Conservation (phyloP, 2,888 invertebrate genomes). For the Prosopocoilus inquinatus region DNA sequence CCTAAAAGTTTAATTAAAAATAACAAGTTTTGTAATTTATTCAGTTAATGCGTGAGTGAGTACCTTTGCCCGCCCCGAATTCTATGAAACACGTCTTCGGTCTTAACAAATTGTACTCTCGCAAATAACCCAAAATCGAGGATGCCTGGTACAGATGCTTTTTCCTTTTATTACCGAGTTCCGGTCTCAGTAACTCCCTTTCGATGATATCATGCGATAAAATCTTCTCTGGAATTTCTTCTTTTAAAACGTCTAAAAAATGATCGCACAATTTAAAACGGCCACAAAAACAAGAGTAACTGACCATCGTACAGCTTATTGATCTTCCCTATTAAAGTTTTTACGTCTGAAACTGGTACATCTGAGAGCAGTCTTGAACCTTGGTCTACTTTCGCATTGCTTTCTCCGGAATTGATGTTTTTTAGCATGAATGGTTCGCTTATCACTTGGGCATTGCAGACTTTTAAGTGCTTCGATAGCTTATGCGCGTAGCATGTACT, state of each 20-base stretch:
- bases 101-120: constrained; percentile 58
- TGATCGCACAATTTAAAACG: neutral
- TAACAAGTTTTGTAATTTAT: neutral
- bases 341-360: constrained; percentile 45
- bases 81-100: constrained; percentile 75
- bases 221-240: constrained; percentile 47
- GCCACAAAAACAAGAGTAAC: neutral
- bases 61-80: constrained; percentile 89
- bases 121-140: constrained; percentile 69
- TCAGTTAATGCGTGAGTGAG: too few relatives aligned
- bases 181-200: constrained; percentile 53
- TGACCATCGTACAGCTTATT: constrained; percentile 47
- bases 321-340: constrained; percentile 49
- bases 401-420: constrained; percentile 52
- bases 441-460: constrained; percentile 66
- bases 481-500: constrained; percentile 69
- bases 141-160: constrained; percentile 80
- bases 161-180: constrained; percentile 61
- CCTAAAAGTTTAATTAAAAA: constrained; percentile 51
- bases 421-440: constrained; percentile 56
- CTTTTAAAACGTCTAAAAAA: constrained; percentile 36
- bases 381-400: constrained; percentile 28
- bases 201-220: constrained; percentile 51
- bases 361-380: constrained; percentile 42
- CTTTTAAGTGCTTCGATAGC: constrained; percentile 65